Percentiles rank a stretch among this genome's conserved stretches.
Conservation (phyloP, 2,888 invertebrate genomes). For the Conchocele bisecta region DNA sequence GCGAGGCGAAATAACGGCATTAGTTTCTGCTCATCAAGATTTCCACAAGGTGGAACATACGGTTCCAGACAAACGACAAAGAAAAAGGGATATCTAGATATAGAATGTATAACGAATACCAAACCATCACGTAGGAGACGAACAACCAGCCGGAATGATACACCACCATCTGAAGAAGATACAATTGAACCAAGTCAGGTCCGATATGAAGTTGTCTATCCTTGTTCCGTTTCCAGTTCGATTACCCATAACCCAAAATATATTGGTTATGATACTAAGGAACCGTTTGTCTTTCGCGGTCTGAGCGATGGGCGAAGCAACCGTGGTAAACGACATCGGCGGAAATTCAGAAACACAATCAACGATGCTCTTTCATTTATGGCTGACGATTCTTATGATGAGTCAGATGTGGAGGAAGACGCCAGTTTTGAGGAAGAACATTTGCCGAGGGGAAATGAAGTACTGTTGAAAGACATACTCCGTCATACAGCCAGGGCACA, state of each 20-base stretch:
- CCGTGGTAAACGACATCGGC: background rate
- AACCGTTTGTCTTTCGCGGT: background rate
- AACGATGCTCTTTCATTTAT: constrained; percentile 28
- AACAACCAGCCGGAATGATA: background rate
- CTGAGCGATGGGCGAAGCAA: background rate
- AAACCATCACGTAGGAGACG: constrained; percentile 2
- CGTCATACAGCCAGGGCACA: constrained; percentile 21
- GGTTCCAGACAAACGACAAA: constrained; percentile 13
- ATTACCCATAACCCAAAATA: constrained; percentile 60
- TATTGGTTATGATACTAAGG: constrained; percentile 26
- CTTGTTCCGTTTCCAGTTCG: constrained; percentile 55
- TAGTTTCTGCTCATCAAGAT: constrained; percentile 18
- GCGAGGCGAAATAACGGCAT: constrained; percentile 50
- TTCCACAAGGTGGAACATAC: constrained; percentile 3
- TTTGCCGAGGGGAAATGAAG: background rate
- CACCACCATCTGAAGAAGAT: background rate
- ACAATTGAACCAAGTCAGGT: constrained; percentile 22
- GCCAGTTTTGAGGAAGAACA: constrained; percentile 8
- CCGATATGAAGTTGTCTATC: constrained; percentile 57
- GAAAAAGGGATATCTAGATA: constrained; percentile 48
- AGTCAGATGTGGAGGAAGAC: constrained; percentile 40
- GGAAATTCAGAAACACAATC: background rate
- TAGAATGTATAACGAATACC: constrained; percentile 35
- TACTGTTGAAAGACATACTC: constrained; percentile 14
- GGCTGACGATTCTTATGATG: constrained; percentile 26